These are phyloP conservation scores for Patella caerulea DNA, from an alignment of 2,888 invertebrate species.

Conservation along the genomic window DNA sequence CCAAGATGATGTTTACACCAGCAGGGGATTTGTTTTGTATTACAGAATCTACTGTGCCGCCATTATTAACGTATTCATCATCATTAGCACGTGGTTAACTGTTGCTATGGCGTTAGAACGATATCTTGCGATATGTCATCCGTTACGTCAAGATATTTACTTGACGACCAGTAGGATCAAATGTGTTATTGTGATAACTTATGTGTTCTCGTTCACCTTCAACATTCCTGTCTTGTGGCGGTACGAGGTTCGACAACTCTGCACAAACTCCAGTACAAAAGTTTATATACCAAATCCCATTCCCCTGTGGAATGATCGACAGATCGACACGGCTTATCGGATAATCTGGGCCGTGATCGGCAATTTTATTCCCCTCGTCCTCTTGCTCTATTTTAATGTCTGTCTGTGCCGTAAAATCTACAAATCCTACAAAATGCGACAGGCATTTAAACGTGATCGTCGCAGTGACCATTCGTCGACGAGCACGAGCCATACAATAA, in stretches of 20 bases:
- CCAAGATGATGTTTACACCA: conserved; percentile 75
- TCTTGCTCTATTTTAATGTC: conserved; percentile 65
- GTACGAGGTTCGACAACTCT: conserved; percentile 43
- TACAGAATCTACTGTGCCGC: conserved; percentile 62
- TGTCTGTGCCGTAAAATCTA: conserved; percentile 63
- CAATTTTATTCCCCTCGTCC: conserved; percentile 60
- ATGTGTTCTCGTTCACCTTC: conserved; percentile 78
- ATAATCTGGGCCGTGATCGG: conserved; percentile 61
- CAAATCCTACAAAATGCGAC: conserved; percentile 58
- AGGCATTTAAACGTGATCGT: conserved; percentile 44
- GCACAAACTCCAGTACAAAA: conserved; percentile 16
- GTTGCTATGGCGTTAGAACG: conserved; percentile 82
- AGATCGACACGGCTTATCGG: conserved; percentile 55
- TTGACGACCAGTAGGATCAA: conserved; percentile 76
- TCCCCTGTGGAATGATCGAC: conserved; percentile 44
- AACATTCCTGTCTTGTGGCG: conserved; percentile 77
- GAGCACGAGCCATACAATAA: conserved; percentile 62
- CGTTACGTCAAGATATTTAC: conserved; percentile 79
- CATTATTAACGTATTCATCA: conserved; percentile 71
- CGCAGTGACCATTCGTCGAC: conserved; percentile 33
- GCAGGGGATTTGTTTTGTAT: conserved; percentile 64
- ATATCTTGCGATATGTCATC: conserved; percentile 83
- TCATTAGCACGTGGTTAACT: conserved; percentile 84
- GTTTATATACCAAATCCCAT: conserved; percentile 38
- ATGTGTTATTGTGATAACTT: conserved; percentile 78